These are phyloP conservation scores for Premnoplex brunnescens DNA, from an alignment of 2,797 vertebrate genomes.

Conservation along the genomic window DNA sequence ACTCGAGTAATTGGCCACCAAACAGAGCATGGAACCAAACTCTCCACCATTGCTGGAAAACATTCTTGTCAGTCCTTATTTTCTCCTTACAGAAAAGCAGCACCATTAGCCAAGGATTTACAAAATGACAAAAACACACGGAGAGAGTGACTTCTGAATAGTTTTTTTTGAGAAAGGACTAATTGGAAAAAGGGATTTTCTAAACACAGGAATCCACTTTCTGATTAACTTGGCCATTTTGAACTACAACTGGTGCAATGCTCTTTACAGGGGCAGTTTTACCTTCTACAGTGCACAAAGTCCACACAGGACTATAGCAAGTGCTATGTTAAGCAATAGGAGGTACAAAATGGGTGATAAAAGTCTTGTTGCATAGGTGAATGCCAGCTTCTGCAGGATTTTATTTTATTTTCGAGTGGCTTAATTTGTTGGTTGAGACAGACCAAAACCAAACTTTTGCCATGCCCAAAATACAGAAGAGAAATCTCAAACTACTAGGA, in stretches of 20 bases:
- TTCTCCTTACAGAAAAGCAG: not conserved
- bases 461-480: not conserved
- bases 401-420: not conserved
- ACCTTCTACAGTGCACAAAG: not conserved
- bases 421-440: not conserved
- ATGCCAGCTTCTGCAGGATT: not conserved
- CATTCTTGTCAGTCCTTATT: not conserved
- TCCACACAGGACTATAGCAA: not conserved
- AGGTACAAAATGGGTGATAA: not conserved
- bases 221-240: not conserved
- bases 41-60: not conserved
- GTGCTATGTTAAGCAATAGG: not conserved
- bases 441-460: not conserved
- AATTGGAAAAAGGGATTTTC: not conserved
- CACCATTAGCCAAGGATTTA: not conserved
- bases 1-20: not conserved
- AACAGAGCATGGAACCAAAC: not conserved
- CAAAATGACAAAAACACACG: not conserved
- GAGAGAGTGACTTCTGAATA: not conserved
- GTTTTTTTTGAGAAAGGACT: not conserved
- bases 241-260: not conserved
- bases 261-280: not conserved
- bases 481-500: not conserved
- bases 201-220: not conserved
- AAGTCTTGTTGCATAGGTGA: not conserved